phyloP scores from a whole-genome alignment of 2,888 invertebrate species.

The Lochmaea crataegi region DNA sequence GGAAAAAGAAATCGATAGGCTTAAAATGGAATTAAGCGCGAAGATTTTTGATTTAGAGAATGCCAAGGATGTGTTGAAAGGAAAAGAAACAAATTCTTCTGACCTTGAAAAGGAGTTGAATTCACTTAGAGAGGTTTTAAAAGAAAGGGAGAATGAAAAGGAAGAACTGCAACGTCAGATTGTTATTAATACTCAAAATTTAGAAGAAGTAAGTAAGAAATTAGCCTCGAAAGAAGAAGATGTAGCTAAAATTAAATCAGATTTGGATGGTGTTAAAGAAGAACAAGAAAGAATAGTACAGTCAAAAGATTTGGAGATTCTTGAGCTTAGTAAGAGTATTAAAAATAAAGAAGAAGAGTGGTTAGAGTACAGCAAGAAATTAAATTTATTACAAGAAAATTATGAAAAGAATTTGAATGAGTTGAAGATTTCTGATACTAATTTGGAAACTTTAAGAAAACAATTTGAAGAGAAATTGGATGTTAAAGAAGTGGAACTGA shows the following conservation, averaged over 20 bases:
- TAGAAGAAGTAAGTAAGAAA: conserved; percentile 61
- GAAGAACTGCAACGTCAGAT: conserved; percentile 50
- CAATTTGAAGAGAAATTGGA: conserved; percentile 34
- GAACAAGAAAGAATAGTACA: conserved; percentile 37
- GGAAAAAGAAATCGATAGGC: conserved; percentile 57
- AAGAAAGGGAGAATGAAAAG: conserved; percentile 56
- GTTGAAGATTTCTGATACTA: conserved; percentile 39
- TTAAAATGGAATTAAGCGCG: conserved; percentile 66
- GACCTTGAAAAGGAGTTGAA: conserved; percentile 59
- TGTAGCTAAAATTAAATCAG: conserved; percentile 50
- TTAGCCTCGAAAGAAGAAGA: conserved; percentile 55
- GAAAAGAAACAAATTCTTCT: conserved; percentile 42
- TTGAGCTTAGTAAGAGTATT: conserved; percentile 25
- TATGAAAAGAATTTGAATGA: conserved; percentile 29
- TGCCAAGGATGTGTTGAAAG: conserved; percentile 63
- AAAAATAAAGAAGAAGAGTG: conserved; percentile 30
- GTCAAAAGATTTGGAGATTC: conserved; percentile 22
- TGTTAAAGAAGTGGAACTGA: conserved; percentile 40
- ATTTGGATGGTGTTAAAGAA: conserved; percentile 46
- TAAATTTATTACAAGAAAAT: conserved; percentile 13
- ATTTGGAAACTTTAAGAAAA: conserved; percentile 16
- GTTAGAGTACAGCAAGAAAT: neutral
- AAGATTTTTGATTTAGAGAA: conserved; percentile 68
- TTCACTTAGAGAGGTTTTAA: conserved; percentile 55
- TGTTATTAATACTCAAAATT: conserved; percentile 2